Evolutionary conservation across 2,113 vertebrate genomes (phyloP).

Genomic region (Amazona guildingii): DNA sequence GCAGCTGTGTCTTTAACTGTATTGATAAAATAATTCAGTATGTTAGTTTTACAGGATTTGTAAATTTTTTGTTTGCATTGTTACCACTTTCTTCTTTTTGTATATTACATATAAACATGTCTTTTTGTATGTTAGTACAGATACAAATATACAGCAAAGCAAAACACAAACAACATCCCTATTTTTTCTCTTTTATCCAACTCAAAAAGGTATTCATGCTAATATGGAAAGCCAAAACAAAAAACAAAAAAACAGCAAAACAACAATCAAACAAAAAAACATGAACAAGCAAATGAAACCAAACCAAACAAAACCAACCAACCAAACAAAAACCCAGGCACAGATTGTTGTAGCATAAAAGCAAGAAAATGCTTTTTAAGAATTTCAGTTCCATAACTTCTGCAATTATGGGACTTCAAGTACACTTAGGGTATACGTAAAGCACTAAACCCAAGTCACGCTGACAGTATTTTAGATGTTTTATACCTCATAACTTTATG

Average conservation of each 20-base stretch:
- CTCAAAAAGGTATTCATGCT: not conserved
- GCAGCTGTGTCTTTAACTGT: not conserved
- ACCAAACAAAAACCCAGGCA: not conserved
- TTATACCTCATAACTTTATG: not conserved
- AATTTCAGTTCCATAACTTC: not conserved
- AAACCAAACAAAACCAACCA: not conserved
- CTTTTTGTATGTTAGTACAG: not conserved
- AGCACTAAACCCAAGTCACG: not conserved
- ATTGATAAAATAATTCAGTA: not conserved
- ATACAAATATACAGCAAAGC: not conserved
- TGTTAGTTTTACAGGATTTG: not conserved
- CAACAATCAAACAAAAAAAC: not conserved
- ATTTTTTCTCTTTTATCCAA: not conserved
- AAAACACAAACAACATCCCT: accelerated
- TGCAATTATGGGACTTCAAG: not conserved
- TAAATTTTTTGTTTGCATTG: not conserved
- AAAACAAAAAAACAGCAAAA: not conserved
- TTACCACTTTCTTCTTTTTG: not conserved
- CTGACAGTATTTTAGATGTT: not conserved
- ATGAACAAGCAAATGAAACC: not conserved
- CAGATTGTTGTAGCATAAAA: not conserved
- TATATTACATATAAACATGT: not conserved
- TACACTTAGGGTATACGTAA: not conserved
- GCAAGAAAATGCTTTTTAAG: not conserved
- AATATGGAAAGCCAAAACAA: not conserved